Conservation (phyloP, 2,888 invertebrate species). For the Seladonia tumulorum region DNA sequence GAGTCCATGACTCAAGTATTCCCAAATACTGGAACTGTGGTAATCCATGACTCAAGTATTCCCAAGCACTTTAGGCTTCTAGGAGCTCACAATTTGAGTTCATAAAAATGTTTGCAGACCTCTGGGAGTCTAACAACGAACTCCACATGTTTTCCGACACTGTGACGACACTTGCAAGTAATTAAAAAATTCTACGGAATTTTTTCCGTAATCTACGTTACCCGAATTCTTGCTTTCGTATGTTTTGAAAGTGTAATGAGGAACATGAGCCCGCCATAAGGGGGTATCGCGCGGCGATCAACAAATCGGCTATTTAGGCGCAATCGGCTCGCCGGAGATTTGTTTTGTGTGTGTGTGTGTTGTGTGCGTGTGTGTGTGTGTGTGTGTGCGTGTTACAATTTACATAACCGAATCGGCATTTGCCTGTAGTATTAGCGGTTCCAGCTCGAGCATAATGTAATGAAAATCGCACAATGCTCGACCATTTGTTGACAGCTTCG, state of each 20-base stretch:
- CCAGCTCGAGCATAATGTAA: neutral
- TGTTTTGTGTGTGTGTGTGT: slow-evolving; percentile 32
- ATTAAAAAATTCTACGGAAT: slow-evolving; percentile 12
- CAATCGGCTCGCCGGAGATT: slow-evolving; percentile 48
- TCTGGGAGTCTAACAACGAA: neutral
- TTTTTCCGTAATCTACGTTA: slow-evolving; percentile 17
- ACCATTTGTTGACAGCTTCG: neutral
- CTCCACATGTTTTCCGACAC: too few relatives aligned
- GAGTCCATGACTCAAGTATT: neutral
- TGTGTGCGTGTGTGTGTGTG: slow-evolving; percentile 42
- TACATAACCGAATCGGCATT: slow-evolving; percentile 74
- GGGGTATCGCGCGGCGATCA: slow-evolving; percentile 46
- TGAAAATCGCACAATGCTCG: neutral
- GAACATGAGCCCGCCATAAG: slow-evolving; percentile 5
- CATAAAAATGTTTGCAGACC: neutral
- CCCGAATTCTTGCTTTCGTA: slow-evolving; percentile 20
- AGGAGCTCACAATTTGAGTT: too few relatives aligned
- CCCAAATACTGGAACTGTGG: neutral
- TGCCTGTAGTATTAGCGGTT: neutral
- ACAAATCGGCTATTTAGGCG: slow-evolving; percentile 54
- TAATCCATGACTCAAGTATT: neutral
- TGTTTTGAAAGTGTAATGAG: slow-evolving; percentile 51
- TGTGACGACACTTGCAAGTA: neutral
- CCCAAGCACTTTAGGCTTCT: neutral
- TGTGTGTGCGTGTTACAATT: slow-evolving; percentile 68